A percentile compares a stretch with the other conserved stretches of the same genome.
These are phyloP conservation scores for Cichlasoma orientale DNA, from an alignment of 2,797 vertebrate species.

Conservation along the genomic window DNA sequence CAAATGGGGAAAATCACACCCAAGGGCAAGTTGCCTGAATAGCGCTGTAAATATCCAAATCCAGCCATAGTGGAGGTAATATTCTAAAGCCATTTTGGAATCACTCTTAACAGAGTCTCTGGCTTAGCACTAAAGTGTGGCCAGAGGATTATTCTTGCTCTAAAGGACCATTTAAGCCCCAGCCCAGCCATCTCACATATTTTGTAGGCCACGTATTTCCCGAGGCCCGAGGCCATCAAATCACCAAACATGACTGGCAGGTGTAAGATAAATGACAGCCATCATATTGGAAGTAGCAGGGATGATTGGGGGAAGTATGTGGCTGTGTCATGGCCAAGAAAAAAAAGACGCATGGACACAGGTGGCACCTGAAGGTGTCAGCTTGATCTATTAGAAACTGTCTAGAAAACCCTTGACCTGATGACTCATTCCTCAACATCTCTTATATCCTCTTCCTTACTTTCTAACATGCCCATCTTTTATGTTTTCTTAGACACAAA, in stretches of 20 bases:
- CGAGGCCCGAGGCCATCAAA: slow-evolving; percentile 26
- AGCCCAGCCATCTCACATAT: neutral
- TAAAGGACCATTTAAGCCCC: neutral
- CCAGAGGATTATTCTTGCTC: neutral
- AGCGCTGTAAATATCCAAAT: slow-evolving; percentile 24
- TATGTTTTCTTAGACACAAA: neutral
- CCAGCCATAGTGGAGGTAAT: neutral
- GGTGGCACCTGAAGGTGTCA: slow-evolving; percentile 23
- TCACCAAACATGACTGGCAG: slow-evolving; percentile 39
- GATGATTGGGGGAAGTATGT: slow-evolving; percentile 43
- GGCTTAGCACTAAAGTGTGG: neutral
- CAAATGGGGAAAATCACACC: slow-evolving; percentile 33
- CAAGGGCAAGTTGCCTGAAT: slow-evolving; percentile 17
- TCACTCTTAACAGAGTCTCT: slow-evolving; percentile 15
- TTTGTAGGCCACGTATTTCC: neutral
- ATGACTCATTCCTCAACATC: slow-evolving; percentile 1
- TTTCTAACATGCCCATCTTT: neutral
- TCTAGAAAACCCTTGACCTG: slow-evolving; percentile 25
- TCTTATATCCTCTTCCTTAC: neutral
- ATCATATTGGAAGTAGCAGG: slow-evolving; percentile 41
- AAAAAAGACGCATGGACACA: slow-evolving; percentile 20
- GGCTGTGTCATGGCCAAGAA: slow-evolving; percentile 41
- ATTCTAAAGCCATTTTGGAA: slow-evolving; percentile 5
- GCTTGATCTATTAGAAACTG: slow-evolving; percentile 27
- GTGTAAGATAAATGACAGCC: slow-evolving; percentile 45